These are phyloP conservation scores for Drosophila heteroneura DNA, from an alignment of 2,888 invertebrate genomes.

Conservation along the genomic window DNA sequence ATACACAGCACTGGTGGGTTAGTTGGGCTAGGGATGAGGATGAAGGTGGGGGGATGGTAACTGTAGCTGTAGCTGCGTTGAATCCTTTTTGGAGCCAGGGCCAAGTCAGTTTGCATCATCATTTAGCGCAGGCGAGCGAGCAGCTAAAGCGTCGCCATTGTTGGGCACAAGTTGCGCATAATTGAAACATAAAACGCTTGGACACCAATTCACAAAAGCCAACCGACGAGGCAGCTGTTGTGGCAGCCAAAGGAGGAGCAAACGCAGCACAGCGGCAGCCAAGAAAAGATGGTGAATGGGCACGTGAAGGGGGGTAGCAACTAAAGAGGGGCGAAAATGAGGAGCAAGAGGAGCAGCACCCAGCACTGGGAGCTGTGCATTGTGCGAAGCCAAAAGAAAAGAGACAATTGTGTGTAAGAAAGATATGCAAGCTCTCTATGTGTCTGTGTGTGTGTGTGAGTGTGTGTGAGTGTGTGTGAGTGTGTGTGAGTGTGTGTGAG, in stretches of 20 bases:
- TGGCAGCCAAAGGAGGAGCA: constrained; percentile 24
- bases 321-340: background rate
- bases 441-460: constrained; percentile 10
- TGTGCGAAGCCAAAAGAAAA: constrained; percentile 70
- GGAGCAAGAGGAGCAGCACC: background rate
- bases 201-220: constrained; percentile 81
- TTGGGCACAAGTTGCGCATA: constrained; percentile 79
- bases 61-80: background rate
- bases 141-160: constrained; percentile 67
- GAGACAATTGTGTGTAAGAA: constrained; percentile 78
- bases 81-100: constrained; percentile 43
- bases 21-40: constrained; percentile 9
- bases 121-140: constrained; percentile 63
- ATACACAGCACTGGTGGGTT: background rate
- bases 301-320: constrained; percentile 1
- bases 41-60: background rate
- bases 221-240: constrained; percentile 37
- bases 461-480: too few relatives aligned
- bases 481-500: constrained; percentile 11
- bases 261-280: constrained; percentile 5
- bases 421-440: constrained; percentile 58
- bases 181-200: constrained; percentile 80
- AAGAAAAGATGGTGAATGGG: constrained; percentile 4
- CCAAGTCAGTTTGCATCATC: constrained; percentile 77
- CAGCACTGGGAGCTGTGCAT: constrained; percentile 50